phyloP scores from a whole-genome alignment of 1,140 invertebrate species.

The Brachionus paranguensis region DNA sequence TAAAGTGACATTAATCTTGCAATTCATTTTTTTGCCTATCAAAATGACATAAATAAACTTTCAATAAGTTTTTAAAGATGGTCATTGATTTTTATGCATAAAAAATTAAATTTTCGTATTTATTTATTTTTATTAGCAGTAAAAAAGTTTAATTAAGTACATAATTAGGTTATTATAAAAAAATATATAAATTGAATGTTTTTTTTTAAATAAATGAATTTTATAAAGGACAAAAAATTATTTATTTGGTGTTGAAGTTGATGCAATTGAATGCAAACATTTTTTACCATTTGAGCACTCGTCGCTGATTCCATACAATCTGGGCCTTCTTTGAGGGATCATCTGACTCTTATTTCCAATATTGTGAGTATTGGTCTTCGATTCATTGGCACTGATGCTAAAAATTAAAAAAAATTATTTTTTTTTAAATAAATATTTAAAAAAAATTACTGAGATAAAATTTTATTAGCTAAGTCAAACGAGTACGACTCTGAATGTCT shows the following conservation, averaged over 20 bases:
- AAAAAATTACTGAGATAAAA: background rate
- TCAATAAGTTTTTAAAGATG: too few species aligned
- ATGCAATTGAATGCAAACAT: background rate
- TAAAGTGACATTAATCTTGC: too few species aligned
- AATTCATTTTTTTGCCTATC: too few species aligned
- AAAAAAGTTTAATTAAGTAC: background rate
- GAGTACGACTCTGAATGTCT: slow-evolving; percentile 19
- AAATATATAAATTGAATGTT: background rate
- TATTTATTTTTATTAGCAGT: too few species aligned
- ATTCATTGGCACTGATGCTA: background rate
- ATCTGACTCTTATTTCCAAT: background rate
- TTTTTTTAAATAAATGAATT: background rate
- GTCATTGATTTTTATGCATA: too few species aligned
- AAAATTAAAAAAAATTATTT: background rate
- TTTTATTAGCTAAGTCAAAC: background rate
- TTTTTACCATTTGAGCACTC: background rate
- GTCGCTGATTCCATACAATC: background rate
- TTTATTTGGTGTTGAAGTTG: slow-evolving; percentile 19
- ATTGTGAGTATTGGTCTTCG: background rate
- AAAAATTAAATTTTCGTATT: too few species aligned
- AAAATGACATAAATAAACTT: too few species aligned
- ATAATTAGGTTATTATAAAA: background rate
- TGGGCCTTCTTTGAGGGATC: background rate
- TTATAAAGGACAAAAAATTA: background rate
- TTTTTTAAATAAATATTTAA: background rate